These are phyloP conservation scores for Manis pentadactyla DNA, from an alignment of 2,797 vertebrate species.

Conservation along the genomic window DNA sequence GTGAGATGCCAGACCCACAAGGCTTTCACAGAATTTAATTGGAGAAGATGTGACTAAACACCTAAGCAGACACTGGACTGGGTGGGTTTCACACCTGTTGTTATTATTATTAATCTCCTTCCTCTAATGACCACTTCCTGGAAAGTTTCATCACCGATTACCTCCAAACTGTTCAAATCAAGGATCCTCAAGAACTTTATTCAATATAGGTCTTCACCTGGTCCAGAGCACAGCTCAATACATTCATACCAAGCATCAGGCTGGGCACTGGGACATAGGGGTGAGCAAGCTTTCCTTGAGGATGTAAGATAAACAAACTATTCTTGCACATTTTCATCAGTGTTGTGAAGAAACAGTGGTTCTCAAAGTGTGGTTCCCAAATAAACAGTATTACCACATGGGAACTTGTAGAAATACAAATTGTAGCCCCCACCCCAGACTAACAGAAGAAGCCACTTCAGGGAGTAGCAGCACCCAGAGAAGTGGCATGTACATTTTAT, in stretches of 20 bases:
- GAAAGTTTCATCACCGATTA: slow-evolving; percentile 11
- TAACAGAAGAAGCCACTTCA: neutral
- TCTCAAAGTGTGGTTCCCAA: slow-evolving; percentile 5
- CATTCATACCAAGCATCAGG: neutral
- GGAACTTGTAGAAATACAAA: slow-evolving; percentile 9
- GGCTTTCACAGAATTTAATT: slow-evolving; percentile 55
- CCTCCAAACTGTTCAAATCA: neutral
- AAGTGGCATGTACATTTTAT: neutral
- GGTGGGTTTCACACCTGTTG: neutral
- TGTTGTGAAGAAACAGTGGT: neutral
- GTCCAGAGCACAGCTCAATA: neutral
- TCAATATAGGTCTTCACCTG: neutral
- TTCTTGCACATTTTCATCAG: neutral
- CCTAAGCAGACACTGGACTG: neutral
- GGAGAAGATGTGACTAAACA: slow-evolving; percentile 35
- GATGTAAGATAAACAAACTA: neutral
- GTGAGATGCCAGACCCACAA: neutral
- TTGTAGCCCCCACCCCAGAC: neutral
- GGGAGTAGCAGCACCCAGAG: neutral
- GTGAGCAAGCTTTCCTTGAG: neutral
- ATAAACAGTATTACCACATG: neutral
- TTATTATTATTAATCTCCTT: slow-evolving; percentile 10
- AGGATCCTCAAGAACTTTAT: neutral
- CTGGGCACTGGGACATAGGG: neutral
- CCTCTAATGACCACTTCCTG: slow-evolving; percentile 37